Evolutionary conservation across 1,140 invertebrate genomes (phyloP), one percentile per base, ranked within the genome.

Genomic region (Drosophila seguyi): DNA sequence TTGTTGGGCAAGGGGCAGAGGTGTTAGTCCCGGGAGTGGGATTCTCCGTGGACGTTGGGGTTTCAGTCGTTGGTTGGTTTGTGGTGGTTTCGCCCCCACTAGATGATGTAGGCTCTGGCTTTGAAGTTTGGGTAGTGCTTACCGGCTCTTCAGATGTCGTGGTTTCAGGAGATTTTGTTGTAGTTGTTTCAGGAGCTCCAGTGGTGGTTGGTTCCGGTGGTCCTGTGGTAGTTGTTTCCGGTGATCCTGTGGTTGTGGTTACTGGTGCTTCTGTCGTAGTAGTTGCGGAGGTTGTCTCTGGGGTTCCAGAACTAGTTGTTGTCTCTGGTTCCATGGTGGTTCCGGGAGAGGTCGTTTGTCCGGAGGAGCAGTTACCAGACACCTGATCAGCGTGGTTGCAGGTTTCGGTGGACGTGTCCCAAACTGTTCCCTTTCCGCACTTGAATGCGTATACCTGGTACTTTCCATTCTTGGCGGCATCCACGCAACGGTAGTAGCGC

Each of bases 401-500:
- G 1, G 93, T 94, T 47, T 94, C 83, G 34, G 93, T 74, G 1
- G 93, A 81, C 41, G 93, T 92, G 92, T 96, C 95, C 95, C 95
- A 96, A 25, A 95, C 94, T 3, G 95, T 96, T 66, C 95, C 95
- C 14, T 92, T 90, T 2, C 94, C 95, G 87, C 95, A 96, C 52
- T 92, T 93, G 87, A 95, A 96, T 58, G 95, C 93, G 77, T 95
- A 94, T 45, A 93, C 94, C 16, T 86, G 93, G 61, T 93, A 95
- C 1, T 92, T 93, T n/a, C 93, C 93, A 42, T 93, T 88, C 3
- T 94, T 94, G 22, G 94, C 92, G 25, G 93, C 90, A 58, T 91
- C 78, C 0, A 96, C 94, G 87, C 96, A 96, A 81, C 95, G 93
- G 66, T 96, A 95, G 79, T 96, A 96, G 77, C 95, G 95, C 57